Evolutionary conservation across 2,113 vertebrate species (phyloP).

Genomic region (Formicarius rufipectus): DNA sequence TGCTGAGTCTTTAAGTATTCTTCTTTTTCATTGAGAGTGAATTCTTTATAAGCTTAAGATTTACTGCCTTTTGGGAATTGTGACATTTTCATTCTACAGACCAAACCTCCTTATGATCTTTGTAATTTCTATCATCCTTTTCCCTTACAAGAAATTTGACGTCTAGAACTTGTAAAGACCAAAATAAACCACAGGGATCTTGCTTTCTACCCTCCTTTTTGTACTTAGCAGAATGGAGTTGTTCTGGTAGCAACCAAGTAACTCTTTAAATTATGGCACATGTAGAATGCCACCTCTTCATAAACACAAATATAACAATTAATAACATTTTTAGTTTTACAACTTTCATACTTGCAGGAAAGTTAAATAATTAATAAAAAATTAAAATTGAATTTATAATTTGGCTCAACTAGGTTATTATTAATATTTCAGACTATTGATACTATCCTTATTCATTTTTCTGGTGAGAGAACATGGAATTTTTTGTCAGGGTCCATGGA

Average conservation of each 20-base stretch:
- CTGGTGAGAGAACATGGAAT: not conserved
- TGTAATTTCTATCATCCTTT: not conserved
- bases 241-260: not conserved
- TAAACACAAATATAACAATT: not conserved
- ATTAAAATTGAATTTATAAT: not conserved
- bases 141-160: not conserved
- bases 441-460: not conserved
- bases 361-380: not conserved
- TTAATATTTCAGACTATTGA: not conserved
- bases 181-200: not conserved
- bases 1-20: not conserved
- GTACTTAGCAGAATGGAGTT: not conserved
- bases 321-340: not conserved
- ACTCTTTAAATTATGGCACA: not conserved
- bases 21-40: not conserved
- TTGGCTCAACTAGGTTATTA: not conserved
- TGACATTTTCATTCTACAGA: not conserved
- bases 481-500: not conserved
- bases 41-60: not conserved
- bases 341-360: not conserved
- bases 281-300: not conserved
- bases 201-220: not conserved
- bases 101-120: not conserved
- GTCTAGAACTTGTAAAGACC: not conserved
- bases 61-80: not conserved